Base-by-base conservation (phyloP, 2,888 invertebrate genomes). In the Coecobrya sp. region DNA sequence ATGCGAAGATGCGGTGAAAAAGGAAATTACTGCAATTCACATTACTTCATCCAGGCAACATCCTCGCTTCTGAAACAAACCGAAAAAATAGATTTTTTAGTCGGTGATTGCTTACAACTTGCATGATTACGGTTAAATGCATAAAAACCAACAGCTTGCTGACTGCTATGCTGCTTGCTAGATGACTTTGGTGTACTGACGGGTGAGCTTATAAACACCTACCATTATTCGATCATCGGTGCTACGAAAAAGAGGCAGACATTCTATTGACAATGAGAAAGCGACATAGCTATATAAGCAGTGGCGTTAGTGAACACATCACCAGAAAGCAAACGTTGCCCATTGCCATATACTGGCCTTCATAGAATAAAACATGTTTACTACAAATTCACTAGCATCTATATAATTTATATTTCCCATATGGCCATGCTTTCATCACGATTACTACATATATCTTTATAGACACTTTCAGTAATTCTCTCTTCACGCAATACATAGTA, bases 231-330 rank as follows among this genome's bases (percentile, higher is more conserved):
- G 27, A 45, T 76, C 45, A 45, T 42, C 45, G 16, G 22, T 19
- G 10, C 45, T 42, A 42, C 73, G 11, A 79, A 52, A 79, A 52
- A 79, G 16, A 79, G 52, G 52, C 52, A 79, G 52, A 27, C 52
- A 10, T 3, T 10, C n/a, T 79, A 27, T 52, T 79, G 79, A 79
- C 52, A 79, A 49, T 79, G 52, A 79, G 79, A 79, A 79, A 79
- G 52, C 79, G 79, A 79, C 79, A 79, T 25, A 49, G 79, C 1
- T n/a, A 52, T 45, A 76, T n/a, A n/a, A n/a, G 8, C 19, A 45
- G 22, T 11, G 27, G 11, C 4, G 25, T 45, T 42, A 30, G 62
- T 62, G 62, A 22, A 25, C 62, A 62, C 10, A 62, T 5, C 62
- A 55, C 55, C 1, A 1, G 3, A 10, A 19, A 25, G 22, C 62